Conservation (phyloP, 2,888 invertebrate species). For the Deilephila elpenor region DNA sequence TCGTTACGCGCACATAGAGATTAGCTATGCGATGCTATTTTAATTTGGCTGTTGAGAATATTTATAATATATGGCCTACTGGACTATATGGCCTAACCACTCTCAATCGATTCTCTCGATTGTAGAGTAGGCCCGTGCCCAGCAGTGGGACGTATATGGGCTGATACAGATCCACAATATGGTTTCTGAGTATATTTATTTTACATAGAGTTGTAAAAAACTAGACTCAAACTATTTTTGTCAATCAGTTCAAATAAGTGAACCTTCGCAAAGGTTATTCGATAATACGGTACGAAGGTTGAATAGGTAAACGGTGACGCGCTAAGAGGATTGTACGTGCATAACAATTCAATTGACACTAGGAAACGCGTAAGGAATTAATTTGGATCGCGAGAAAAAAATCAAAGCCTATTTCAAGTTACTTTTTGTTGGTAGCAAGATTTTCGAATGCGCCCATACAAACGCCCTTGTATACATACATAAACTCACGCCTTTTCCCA, state of each 20-base stretch:
- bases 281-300: constrained; percentile 9
- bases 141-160: too few species aligned
- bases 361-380: neutral
- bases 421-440: too few species aligned
- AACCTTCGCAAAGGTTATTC: neutral
- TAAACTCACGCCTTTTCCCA: too few species aligned
- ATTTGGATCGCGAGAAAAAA: neutral
- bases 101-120: too few species aligned
- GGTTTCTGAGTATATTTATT: too few species aligned
- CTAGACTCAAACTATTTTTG: neutral
- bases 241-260: neutral
- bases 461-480: too few species aligned
- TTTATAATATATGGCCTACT: too few species aligned
- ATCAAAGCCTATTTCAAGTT: neutral
- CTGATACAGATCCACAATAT: too few species aligned
- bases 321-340: constrained; percentile 8
- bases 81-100: too few species aligned
- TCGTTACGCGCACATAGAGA: neutral
- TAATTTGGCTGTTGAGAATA: too few species aligned
- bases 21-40: constrained; percentile 2
- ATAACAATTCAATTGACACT: constrained; percentile 5
- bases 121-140: too few species aligned
- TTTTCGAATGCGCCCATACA: too few species aligned
- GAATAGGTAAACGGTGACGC: constrained; percentile 1
- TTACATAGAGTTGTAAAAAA: neutral